These are phyloP conservation scores for Tetragnatha montana DNA, from an alignment of 2,888 invertebrate species.

Conservation along the genomic window DNA sequence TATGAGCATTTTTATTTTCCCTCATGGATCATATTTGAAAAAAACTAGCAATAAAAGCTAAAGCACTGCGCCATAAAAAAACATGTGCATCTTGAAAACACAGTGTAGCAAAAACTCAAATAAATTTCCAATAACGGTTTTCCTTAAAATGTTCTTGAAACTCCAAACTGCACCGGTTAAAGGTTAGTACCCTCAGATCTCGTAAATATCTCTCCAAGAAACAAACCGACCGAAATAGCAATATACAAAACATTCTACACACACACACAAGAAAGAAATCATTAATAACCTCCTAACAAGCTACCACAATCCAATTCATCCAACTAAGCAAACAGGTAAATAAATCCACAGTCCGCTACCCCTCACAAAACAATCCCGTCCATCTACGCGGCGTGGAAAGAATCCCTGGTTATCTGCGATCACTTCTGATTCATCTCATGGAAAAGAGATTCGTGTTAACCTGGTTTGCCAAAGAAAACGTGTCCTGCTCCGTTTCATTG, in stretches of 20 bases:
- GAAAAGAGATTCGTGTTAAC: conserved; percentile 33
- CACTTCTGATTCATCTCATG: neutral
- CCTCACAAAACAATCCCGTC: neutral
- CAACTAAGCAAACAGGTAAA: neutral
- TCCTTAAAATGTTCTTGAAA: too few species aligned
- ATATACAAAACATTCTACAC: neutral
- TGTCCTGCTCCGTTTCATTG: conserved; percentile 23
- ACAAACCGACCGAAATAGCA: neutral
- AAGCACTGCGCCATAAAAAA: too few species aligned
- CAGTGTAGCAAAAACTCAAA: too few species aligned
- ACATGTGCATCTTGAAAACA: too few species aligned
- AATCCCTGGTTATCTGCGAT: neutral
- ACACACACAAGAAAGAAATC: neutral
- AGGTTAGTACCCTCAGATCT: neutral
- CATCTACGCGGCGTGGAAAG: neutral
- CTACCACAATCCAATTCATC: neutral
- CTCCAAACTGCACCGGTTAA: neutral
- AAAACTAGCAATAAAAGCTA: too few species aligned
- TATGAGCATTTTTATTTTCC: too few species aligned
- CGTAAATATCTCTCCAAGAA: neutral
- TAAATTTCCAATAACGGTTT: too few species aligned
- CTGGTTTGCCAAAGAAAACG: conserved; percentile 17
- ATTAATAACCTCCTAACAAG: neutral
- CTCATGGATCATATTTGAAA: too few species aligned
- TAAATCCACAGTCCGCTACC: neutral